Conservation (phyloP, 2,888 invertebrate genomes). For the Petrophora chlorosata region DNA sequence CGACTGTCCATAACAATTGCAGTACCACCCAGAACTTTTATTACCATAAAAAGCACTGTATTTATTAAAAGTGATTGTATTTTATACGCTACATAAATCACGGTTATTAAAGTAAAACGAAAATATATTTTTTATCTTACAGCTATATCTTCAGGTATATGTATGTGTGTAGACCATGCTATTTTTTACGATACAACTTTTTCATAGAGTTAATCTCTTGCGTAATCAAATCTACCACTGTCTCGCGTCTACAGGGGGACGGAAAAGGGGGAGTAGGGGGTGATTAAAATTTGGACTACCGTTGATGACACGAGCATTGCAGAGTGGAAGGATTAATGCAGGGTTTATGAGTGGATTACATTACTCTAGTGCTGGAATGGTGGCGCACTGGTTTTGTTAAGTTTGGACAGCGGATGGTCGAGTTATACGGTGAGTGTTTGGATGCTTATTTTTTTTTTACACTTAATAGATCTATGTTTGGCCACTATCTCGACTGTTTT, state of each 20-base stretch:
- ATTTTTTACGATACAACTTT: neutral
- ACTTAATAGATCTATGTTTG: no score
- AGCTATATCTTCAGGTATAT: no score
- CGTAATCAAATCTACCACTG: constrained; percentile 11
- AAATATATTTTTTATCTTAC: no score
- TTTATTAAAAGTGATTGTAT: no score
- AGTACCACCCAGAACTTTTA: no score
- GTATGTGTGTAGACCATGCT: neutral
- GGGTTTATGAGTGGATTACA: constrained; percentile 80
- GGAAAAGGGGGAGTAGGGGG: constrained; percentile 45
- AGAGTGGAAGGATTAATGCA: constrained; percentile 76
- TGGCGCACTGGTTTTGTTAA: constrained; percentile 60
- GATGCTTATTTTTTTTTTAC: constrained; percentile 23
- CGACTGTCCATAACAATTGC: no score
- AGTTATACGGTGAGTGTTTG: constrained; percentile 21
- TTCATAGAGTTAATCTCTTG: neutral
- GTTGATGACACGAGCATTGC: constrained; percentile 78
- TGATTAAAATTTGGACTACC: constrained; percentile 83
- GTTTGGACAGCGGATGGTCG: constrained; percentile 38
- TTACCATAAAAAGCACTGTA: no score
- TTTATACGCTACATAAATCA: no score
- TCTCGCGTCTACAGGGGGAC: constrained; percentile 27
- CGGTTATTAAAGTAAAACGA: no score
- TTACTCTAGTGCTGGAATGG: constrained; percentile 61
- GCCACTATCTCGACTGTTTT: no score